Evolutionary conservation across 2,113 vertebrate genomes (phyloP).

Genomic region (Heptranchias perlo): DNA sequence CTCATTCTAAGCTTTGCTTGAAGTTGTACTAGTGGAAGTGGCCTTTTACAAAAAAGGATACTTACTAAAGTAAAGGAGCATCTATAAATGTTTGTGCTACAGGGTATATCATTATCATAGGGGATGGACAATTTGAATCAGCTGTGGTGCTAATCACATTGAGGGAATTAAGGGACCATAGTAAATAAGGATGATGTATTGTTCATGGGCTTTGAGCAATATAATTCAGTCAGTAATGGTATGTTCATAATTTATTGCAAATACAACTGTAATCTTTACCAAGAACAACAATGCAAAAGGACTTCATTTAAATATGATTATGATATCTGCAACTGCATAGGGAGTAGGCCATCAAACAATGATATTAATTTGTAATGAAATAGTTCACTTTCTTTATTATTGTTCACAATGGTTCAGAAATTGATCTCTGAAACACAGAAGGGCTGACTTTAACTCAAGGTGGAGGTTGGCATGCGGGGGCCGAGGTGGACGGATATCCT

Average conservation of each 20-base stretch:
- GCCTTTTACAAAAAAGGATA: background rate
- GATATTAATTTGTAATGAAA: no score
- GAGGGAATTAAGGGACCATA: no score
- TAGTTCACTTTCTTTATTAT: no score
- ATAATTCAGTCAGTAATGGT: background rate
- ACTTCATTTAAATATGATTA: background rate
- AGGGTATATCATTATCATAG: background rate
- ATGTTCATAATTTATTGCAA: background rate
- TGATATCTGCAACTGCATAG: background rate
- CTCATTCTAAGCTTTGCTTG: background rate
- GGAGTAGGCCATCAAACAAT: background rate
- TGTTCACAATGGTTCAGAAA: no score
- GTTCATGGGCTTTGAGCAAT: background rate
- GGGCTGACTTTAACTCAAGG: background rate
- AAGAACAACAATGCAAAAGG: background rate
- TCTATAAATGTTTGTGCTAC: background rate
- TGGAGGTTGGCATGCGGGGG: background rate
- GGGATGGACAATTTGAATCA: background rate
- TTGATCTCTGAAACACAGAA: background rate
- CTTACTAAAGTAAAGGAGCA: background rate
- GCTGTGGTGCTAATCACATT: background rate
- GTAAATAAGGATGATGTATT: background rate
- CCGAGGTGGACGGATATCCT: background rate
- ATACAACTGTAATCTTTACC: background rate
- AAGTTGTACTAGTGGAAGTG: background rate